Conservation (phyloP, 2,888 invertebrate species). For the Mesorhabditis spiculigera region DNA sequence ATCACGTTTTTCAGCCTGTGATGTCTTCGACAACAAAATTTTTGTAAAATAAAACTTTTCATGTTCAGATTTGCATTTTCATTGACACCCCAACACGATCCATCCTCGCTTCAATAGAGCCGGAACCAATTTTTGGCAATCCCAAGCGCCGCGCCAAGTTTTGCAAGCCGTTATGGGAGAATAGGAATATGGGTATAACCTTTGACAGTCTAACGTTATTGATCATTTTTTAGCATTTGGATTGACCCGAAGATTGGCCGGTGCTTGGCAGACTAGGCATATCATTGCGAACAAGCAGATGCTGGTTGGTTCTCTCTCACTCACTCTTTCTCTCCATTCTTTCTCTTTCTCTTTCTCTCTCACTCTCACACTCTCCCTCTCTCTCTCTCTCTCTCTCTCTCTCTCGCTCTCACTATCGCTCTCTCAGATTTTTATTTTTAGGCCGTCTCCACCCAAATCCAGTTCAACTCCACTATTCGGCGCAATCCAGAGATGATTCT, state of each 20-base stretch:
- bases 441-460: conserved; percentile 38
- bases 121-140: conserved; percentile 19
- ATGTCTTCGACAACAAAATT: neutral
- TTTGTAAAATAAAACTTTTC: neutral
- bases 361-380: too few relatives aligned
- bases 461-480: conserved; percentile 31
- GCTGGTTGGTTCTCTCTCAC: conserved; percentile 9
- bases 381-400: too few relatives aligned
- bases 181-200: conserved; percentile 14
- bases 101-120: conserved; percentile 19
- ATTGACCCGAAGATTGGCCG: conserved; percentile 29
- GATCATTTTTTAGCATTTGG: conserved; percentile 25
- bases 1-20: neutral
- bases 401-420: too few relatives aligned
- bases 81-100: conserved; percentile 20
- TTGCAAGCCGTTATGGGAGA: conserved; percentile 55
- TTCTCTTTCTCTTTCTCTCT: too few relatives aligned
- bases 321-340: too few relatives aligned
- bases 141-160: conserved; percentile 22
- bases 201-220: neutral
- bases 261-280: conserved; percentile 49
- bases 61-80: conserved; percentile 28
- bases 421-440: conserved; percentile 11
- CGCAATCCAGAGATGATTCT: conserved; percentile 20
- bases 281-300: conserved; percentile 25